phyloP scores from a whole-genome alignment of 2,888 invertebrate species.

The Bursaphelenchus okinawaensis region DNA sequence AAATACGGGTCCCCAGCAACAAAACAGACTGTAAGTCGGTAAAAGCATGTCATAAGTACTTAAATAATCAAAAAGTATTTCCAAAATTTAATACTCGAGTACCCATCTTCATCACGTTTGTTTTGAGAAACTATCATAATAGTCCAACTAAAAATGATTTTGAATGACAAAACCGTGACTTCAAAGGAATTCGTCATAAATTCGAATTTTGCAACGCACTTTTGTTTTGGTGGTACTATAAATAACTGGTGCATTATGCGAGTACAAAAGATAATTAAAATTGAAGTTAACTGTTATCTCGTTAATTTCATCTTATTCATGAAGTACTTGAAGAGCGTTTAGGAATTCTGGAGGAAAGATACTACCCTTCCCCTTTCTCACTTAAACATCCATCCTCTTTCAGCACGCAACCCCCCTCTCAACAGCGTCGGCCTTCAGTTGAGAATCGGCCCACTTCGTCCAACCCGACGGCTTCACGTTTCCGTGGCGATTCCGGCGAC shows the following conservation, averaged over 20 bases:
- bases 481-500: neutral
- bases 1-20: neutral
- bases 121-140: too few relatives aligned
- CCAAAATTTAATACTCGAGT: too few relatives aligned
- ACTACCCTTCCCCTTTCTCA: neutral
- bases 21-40: neutral
- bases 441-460: neutral
- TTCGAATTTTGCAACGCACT: too few relatives aligned
- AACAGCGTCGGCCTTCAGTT: neutral
- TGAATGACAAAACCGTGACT: too few relatives aligned
- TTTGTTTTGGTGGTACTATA: too few relatives aligned
- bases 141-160: too few relatives aligned
- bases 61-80: too few relatives aligned
- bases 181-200: too few relatives aligned
- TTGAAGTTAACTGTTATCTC: neutral
- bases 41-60: too few relatives aligned
- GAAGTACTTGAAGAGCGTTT: neutral
- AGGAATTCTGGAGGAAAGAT: neutral
- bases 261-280: too few relatives aligned
- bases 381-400: neutral
- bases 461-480: neutral
- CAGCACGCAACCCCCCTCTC: neutral
- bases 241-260: too few relatives aligned
- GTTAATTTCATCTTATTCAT: neutral
- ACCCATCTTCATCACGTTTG: too few relatives aligned